A percentile compares a stretch with the other conserved stretches of the same genome.
phyloP scores from a whole-genome alignment of 2,888 invertebrate species.

The Allygus modestus region DNA sequence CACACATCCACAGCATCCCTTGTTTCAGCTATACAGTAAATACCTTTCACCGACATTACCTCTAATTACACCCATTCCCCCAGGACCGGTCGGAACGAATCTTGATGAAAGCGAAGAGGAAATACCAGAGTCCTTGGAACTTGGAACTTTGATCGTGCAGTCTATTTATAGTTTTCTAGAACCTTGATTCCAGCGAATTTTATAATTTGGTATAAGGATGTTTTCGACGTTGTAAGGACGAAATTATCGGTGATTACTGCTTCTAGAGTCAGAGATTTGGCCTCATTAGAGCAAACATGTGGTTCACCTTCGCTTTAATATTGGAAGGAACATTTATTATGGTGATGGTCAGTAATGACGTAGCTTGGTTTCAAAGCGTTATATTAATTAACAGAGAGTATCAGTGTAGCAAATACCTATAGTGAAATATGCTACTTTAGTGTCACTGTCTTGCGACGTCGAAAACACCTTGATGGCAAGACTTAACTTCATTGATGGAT shows the following conservation, averaged over 20 bases:
- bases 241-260: not conserved
- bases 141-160: not conserved
- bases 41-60: constrained; percentile 6
- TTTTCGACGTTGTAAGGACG: not conserved
- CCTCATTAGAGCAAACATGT: not conserved
- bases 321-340: not conserved
- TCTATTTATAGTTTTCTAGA: not conserved
- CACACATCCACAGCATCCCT: constrained; percentile 32
- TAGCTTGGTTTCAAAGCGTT: too few relatives aligned
- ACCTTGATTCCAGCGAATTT: not conserved
- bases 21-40: not conserved
- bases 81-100: not conserved
- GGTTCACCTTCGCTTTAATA: not conserved
- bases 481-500: too few relatives aligned
- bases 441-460: too few relatives aligned
- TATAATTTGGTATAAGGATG: not conserved
- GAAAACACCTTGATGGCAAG: too few relatives aligned
- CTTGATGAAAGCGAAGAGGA: not conserved
- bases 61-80: not conserved
- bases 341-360: not conserved
- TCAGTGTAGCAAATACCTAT: too few relatives aligned
- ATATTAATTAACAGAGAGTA: too few relatives aligned
- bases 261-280: not conserved
- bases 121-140: not conserved
- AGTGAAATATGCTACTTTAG: too few relatives aligned